Percentiles rank a stretch among this genome's conserved stretches.
Evolutionary conservation across 2,797 vertebrate genomes (phyloP).

Genomic region (Microchirus variegatus): DNA sequence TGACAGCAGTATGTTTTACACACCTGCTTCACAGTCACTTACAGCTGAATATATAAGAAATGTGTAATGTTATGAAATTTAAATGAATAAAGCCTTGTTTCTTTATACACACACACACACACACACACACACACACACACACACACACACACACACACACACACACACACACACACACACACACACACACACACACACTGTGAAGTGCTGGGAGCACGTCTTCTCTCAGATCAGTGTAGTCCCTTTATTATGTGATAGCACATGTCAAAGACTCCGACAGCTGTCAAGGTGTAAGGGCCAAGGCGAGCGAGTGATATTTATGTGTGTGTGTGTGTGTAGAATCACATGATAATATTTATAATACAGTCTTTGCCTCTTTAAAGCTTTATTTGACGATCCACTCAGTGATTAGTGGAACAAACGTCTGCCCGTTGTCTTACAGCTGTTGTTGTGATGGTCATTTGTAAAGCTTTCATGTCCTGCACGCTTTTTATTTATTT

Average conservation of each 20-base stretch:
- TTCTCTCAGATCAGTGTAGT: slow-evolving; percentile 51
- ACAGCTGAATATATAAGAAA: too few relatives aligned
- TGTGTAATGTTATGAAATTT: too few relatives aligned
- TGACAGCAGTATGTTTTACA: too few relatives aligned
- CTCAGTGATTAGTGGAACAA: slow-evolving; percentile 71
- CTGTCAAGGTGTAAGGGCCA: slow-evolving; percentile 64
- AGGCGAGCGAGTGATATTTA: slow-evolving; percentile 26
- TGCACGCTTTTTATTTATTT: too few relatives aligned
- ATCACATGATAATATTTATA: slow-evolving; percentile 45
- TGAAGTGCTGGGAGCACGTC: slow-evolving; percentile 11
- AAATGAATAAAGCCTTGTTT: too few relatives aligned
- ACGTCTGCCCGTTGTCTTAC: slow-evolving; percentile 67
- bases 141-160: background rate
- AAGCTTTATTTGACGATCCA: slow-evolving; percentile 55
- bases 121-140: background rate
- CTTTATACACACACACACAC: background rate
- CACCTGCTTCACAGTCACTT: too few relatives aligned
- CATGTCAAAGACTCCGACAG: slow-evolving; percentile 54
- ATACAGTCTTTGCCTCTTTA: slow-evolving; percentile 58
- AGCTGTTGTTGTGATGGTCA: slow-evolving; percentile 64
- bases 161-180: background rate
- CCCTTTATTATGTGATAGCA: slow-evolving; percentile 40
- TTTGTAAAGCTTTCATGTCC: slow-evolving; percentile 58
- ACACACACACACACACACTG: background rate
- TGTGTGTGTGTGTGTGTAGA: slow-evolving; percentile 16